Evolutionary conservation across 2,113 vertebrate genomes (phyloP).

Genomic region (Epinephelus fuscoguttatus): DNA sequence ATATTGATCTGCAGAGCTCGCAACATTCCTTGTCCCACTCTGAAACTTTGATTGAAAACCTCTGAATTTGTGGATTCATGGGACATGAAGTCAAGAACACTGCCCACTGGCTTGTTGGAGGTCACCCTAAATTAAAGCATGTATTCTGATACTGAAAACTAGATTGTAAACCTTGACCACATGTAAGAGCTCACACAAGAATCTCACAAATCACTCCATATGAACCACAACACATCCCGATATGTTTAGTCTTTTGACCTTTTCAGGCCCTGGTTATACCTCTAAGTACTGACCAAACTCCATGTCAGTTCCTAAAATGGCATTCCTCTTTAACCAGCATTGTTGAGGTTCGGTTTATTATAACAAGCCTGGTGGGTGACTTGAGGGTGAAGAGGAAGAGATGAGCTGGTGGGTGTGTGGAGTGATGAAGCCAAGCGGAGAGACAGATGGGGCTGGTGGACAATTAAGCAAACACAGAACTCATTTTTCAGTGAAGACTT

Average conservation of each 20-base stretch:
- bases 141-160: not conserved
- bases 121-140: not conserved
- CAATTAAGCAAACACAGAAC: constrained; percentile 28
- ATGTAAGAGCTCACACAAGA: not conserved
- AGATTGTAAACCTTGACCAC: not conserved
- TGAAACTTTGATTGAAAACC: not conserved
- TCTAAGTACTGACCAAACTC: not conserved
- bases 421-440: constrained; percentile 34
- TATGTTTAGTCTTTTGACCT: not conserved
- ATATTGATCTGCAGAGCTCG: not conserved
- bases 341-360: constrained; percentile 28
- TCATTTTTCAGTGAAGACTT: constrained; percentile 16
- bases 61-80: not conserved
- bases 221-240: too few relatives aligned
- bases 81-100: not conserved
- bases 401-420: constrained; percentile 22
- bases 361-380: constrained; percentile 21
- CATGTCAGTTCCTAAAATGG: not conserved
- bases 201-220: too few relatives aligned
- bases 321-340: not conserved
- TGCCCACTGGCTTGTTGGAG: not conserved
- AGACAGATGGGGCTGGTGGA: constrained; percentile 13
- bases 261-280: not conserved
- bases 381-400: constrained; percentile 10
- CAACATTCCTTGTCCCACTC: not conserved